Base-by-base conservation (phyloP, 23 tunicate species). In the Ciona savignyi region DNA sequence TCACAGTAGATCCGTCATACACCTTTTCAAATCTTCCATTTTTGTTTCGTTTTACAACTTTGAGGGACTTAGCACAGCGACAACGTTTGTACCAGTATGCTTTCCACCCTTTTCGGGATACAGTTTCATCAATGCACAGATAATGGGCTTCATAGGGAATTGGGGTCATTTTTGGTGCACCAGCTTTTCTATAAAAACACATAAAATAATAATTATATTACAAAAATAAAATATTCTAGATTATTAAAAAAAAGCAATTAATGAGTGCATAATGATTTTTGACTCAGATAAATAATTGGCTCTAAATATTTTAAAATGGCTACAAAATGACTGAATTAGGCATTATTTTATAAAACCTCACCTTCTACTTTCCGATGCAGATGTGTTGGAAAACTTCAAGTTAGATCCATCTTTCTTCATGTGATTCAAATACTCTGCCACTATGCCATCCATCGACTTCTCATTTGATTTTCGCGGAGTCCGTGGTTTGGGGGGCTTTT, bases 21-120 rank as follows among this genome's bases (percentile, higher is more conserved):
- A n/a, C n/a, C n/a, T n/a, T n/a, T n/a, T n/a, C n/a, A n/a, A n/a
- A n/a, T n/a, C 70, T 66, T 4, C 21, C 71, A 25, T n/a, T 67
- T 32, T 69, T 31, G 15, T 23, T 32, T 1, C 9, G 65, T 42
- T 23, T 49, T 21, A 20, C 34, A 22, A 34, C 30, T 48, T 49
- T 51, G 15, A 48, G 15, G 21, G 63, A 20, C 32, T 60, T 76
- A 3, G 86, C 85, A 66, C 95, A 87, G 20, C 86, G 73, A 73
- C 95, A 87, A 31, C 80, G 80, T 31, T 78, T 66, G 62, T 70
- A 87, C 95, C 95, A 87, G 69, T 87, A 87, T 4, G 95, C 86
- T 66, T 80, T 87, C 95, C 95, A 87, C 21, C 95, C 95, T 30
- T 68, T 69, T 68, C 69, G 63, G 21, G 85, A 74, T 1, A 87